phyloP scores from a whole-genome alignment of 2,888 invertebrate species.

The Cremastinae sp. region DNA sequence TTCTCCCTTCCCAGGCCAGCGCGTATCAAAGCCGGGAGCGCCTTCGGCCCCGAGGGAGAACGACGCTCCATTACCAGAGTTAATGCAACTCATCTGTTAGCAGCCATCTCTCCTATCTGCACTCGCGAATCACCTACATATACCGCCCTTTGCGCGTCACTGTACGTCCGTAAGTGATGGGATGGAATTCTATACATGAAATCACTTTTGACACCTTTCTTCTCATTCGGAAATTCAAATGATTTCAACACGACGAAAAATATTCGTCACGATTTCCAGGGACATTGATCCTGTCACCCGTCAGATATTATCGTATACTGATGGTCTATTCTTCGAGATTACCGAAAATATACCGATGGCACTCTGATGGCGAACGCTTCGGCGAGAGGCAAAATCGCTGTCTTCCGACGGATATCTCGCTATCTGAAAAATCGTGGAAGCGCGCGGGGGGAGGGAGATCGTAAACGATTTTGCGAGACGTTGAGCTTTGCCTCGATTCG shows the following conservation, averaged over 20 bases:
- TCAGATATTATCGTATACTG: conserved; percentile 22
- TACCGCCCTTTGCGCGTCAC: conserved; percentile 46
- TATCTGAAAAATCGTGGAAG: conserved; percentile 37
- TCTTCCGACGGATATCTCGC: conserved; percentile 1
- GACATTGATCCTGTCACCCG: not conserved
- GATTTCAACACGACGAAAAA: no score
- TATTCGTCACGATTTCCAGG: no score
- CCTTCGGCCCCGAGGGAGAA: conserved; percentile 68
- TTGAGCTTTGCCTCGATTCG: conserved; percentile 52
- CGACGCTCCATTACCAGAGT: conserved; percentile 76
- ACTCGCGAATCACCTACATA: conserved; percentile 68
- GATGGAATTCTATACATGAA: conserved; percentile 3
- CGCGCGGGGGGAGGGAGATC: conserved; percentile 21
- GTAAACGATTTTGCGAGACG: conserved; percentile 29
- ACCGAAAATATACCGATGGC: not conserved
- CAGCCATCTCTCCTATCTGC: conserved; percentile 61
- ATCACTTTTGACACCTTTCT: not conserved
- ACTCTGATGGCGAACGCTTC: not conserved
- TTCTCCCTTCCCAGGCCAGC: conserved; percentile 18
- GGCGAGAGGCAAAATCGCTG: conserved; percentile 9
- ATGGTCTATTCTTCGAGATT: not conserved
- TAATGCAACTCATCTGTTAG: conserved; percentile 79
- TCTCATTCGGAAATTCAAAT: no score
- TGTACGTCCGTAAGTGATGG: no score
- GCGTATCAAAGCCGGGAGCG: conserved; percentile 61